Conservation (phyloP, 2,113 vertebrate genomes). For the Boulengerochromis microlepis region DNA sequence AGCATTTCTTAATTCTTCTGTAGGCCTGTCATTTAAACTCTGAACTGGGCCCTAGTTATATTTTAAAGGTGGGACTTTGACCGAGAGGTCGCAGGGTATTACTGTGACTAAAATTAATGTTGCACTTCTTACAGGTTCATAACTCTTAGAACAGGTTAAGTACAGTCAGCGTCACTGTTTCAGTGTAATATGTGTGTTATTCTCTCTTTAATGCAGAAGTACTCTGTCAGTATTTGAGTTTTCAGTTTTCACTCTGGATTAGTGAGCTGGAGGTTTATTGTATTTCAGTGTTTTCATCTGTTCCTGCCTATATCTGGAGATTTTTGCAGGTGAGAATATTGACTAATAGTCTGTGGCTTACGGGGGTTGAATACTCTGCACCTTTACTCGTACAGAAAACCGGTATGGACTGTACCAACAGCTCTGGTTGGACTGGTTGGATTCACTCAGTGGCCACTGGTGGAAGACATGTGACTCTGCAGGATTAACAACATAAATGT, state of each 20-base stretch:
- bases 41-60: rapidly evolving
- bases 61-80: neutral
- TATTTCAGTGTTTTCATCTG: neutral
- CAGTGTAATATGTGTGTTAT: neutral
- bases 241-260: neutral
- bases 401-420: neutral
- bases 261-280: neutral
- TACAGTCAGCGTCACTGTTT: neutral
- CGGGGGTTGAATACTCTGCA: neutral
- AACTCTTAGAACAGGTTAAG: neutral
- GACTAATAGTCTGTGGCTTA: neutral
- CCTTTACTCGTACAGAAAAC: neutral
- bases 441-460: neutral
- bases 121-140: neutral
- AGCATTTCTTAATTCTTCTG: neutral
- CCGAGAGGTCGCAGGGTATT: neutral
- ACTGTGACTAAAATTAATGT: neutral
- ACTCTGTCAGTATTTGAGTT: neutral
- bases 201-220: neutral
- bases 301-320: rapidly evolving
- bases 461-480: conserved; percentile 1
- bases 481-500: neutral
- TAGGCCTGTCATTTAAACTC: neutral
- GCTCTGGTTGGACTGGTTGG: neutral
- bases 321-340: neutral